phyloP scores from a whole-genome alignment of 2,888 invertebrate genomes.

The Epinotia bilunana region DNA sequence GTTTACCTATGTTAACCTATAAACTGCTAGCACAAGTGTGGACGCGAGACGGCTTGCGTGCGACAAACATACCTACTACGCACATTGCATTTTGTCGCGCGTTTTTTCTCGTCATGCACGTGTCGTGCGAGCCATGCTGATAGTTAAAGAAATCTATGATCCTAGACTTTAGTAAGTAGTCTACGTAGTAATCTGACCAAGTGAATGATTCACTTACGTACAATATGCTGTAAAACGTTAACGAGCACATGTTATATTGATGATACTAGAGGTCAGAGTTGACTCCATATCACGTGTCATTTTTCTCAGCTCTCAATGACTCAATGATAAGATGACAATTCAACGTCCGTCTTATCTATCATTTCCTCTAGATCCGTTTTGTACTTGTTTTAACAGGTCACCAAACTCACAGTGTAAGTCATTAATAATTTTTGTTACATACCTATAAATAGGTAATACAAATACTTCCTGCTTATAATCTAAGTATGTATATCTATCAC shows the following conservation, averaged over 20 bases:
- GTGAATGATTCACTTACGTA: slow-evolving; percentile 27
- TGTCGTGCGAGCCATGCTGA: neutral
- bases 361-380: slow-evolving; percentile 65
- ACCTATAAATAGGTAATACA: slow-evolving; percentile 22
- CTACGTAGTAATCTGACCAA: neutral
- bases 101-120: neutral
- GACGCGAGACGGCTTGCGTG: neutral
- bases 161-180: neutral
- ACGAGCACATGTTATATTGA: slow-evolving; percentile 47
- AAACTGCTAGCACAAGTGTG: neutral
- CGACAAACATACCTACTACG: neutral
- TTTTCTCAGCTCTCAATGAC: slow-evolving; percentile 61
- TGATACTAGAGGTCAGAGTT: slow-evolving; percentile 62
- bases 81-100: neutral
- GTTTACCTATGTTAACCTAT: neutral
- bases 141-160: neutral
- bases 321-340: slow-evolving; percentile 60
- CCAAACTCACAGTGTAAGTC: slow-evolving; percentile 8
- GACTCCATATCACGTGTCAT: slow-evolving; percentile 60
- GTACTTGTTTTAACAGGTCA: slow-evolving; percentile 28
- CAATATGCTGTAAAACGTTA: slow-evolving; percentile 15
- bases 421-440: neutral
- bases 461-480: slow-evolving; percentile 46
- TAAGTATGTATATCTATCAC: neutral
- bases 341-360: slow-evolving; percentile 52